Conservation (phyloP, 2,113 vertebrate species). For the Colossoma macropomum region DNA sequence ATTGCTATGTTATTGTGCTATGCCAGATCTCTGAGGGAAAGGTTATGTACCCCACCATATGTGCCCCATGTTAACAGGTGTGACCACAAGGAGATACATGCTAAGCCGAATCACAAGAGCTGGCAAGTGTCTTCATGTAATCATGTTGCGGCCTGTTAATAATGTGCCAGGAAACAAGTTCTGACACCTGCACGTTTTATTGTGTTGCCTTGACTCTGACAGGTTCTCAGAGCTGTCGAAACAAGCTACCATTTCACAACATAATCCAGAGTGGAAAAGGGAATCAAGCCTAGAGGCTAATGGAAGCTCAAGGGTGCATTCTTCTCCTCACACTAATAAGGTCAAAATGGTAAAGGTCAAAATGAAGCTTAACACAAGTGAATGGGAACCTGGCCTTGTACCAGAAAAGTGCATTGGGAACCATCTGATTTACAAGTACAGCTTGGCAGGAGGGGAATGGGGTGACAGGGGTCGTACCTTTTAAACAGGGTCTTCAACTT, state of each 20-base stretch:
- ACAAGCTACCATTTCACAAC: background rate
- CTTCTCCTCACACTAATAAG: constrained; percentile 1
- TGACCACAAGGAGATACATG: background rate
- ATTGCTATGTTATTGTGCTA: too few relatives aligned
- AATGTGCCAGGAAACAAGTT: background rate
- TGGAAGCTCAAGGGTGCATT: background rate
- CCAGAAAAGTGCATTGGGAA: background rate
- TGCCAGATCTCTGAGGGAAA: too few relatives aligned
- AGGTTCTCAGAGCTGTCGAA: background rate
- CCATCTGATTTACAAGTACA: background rate
- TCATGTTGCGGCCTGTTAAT: background rate
- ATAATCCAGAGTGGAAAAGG: background rate
- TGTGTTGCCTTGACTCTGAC: background rate
- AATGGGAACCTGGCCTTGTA: background rate
- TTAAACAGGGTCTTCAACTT: background rate
- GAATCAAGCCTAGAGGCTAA: background rate
- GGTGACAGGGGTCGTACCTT: background rate
- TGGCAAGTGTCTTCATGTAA: background rate
- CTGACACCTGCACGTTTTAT: background rate
- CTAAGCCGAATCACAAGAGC: background rate
- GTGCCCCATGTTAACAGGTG: too few relatives aligned
- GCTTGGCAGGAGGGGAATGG: background rate
- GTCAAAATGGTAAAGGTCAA: background rate
- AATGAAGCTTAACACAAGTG: background rate
- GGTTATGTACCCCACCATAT: too few relatives aligned